Conservation (phyloP, 2,888 invertebrate species). For the Diarsia dahlii region DNA sequence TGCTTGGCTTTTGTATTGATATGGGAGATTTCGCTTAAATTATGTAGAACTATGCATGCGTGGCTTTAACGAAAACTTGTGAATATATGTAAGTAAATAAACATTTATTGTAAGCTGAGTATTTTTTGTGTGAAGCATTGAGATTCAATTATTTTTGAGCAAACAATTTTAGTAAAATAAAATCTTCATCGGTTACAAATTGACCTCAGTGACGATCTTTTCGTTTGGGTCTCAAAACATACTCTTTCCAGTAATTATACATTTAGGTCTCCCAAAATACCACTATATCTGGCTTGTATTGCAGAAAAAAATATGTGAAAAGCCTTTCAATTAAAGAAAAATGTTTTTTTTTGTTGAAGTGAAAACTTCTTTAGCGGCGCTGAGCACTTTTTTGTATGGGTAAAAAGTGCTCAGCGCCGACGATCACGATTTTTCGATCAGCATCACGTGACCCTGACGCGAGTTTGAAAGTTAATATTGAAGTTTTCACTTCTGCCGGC, state of each 20-base stretch:
- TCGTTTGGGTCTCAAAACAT: not conserved
- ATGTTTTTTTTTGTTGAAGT: not conserved
- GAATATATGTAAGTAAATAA: not conserved
- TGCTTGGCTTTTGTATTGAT: constrained; percentile 20
- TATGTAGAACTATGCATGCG: not conserved
- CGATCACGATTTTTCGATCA: too few relatives aligned
- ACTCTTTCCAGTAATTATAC: not conserved
- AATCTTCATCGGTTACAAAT: not conserved
- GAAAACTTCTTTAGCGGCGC: too few relatives aligned
- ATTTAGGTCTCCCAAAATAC: not conserved
- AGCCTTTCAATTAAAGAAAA: too few relatives aligned
- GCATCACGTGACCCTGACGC: too few relatives aligned
- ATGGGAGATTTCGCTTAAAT: not conserved
- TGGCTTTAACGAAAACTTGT: not conserved
- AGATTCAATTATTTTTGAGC: not conserved
- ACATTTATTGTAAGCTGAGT: too few relatives aligned
- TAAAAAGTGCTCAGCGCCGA: too few relatives aligned
- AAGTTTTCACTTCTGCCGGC: too few relatives aligned
- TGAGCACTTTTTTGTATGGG: too few relatives aligned
- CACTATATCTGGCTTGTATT: not conserved
- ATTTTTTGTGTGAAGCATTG: not conserved
- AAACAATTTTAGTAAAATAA: not conserved
- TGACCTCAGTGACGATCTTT: not conserved
- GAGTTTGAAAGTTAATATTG: too few relatives aligned
- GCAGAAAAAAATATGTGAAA: not conserved